phyloP scores from a whole-genome alignment of 2,888 invertebrate species.

The Ceraclea dissimilis region DNA sequence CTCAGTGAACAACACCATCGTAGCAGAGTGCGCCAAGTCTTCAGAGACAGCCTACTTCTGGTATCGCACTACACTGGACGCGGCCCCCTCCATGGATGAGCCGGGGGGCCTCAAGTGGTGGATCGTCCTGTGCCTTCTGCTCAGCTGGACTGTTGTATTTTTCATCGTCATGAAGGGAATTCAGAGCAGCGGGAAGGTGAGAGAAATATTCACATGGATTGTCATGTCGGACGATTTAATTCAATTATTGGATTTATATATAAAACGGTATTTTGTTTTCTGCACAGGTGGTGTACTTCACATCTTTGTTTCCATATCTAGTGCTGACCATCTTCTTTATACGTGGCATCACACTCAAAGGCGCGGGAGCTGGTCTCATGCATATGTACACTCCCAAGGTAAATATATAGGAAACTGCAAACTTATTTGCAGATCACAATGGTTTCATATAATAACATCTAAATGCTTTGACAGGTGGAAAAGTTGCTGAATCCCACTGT shows the following conservation, averaged over 20 bases:
- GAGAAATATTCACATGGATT: neutral
- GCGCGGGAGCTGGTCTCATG: conserved; percentile 75
- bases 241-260: neutral
- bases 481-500: conserved; percentile 81
- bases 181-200: conserved; percentile 89
- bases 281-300: conserved; percentile 93
- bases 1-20: conserved; percentile 52
- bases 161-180: conserved; percentile 96
- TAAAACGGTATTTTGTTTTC: too few relatives aligned
- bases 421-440: too few relatives aligned
- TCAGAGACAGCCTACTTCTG: conserved; percentile 89
- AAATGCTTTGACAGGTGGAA: conserved; percentile 53
- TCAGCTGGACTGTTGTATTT: conserved; percentile 88
- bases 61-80: conserved; percentile 85
- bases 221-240: neutral
- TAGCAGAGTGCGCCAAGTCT: conserved; percentile 71
- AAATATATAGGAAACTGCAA: conserved; percentile 23
- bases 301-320: conserved; percentile 89
- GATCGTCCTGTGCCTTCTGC: conserved; percentile 79
- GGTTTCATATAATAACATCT: too few relatives aligned
- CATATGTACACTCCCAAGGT: conserved; percentile 94
- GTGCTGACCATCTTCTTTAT: conserved; percentile 93
- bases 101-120: conserved; percentile 85
- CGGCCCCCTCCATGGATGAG: conserved; percentile 77
- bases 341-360: conserved; percentile 79